Percentiles rank a stretch among this genome's conserved stretches.
These are phyloP conservation scores for Channa argus DNA, from an alignment of 2,113 vertebrate species.

Conservation along the genomic window DNA sequence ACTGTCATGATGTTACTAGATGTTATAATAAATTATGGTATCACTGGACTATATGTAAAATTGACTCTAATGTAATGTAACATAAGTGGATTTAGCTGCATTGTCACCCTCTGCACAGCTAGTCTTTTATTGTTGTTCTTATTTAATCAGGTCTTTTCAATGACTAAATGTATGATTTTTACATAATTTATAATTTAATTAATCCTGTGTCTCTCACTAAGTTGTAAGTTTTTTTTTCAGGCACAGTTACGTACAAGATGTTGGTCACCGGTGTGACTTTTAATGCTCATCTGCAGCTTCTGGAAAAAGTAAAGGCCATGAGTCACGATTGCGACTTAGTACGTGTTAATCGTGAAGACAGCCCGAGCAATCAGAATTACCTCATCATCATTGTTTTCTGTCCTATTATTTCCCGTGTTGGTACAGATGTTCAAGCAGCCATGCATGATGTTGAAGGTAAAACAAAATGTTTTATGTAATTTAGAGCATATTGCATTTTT, in stretches of 20 bases:
- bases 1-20: background rate
- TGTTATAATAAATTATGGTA: too few relatives aligned
- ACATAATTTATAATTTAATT: too few relatives aligned
- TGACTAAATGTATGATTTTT: too few relatives aligned
- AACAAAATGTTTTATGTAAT: too few relatives aligned
- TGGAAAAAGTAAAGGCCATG: background rate
- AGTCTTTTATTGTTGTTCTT: too few relatives aligned
- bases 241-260: constrained; percentile 25
- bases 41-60: too few relatives aligned
- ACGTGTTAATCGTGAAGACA: background rate
- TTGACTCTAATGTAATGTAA: too few relatives aligned
- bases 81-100: too few relatives aligned
- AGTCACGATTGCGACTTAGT: accelerated
- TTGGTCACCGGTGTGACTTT: constrained; percentile 36
- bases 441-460: constrained; percentile 30
- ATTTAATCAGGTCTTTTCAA: too few relatives aligned
- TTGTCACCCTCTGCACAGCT: too few relatives aligned
- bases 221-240: background rate
- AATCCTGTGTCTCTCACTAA: too few relatives aligned
- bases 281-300: background rate
- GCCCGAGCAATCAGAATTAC: accelerated
- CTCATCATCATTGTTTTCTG: constrained; percentile 57
- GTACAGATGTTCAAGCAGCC: constrained; percentile 22
- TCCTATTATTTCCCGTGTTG: constrained; percentile 31
- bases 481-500: too few relatives aligned